Evolutionary conservation across 2,888 invertebrate genomes (phyloP), one percentile per base, ranked within the genome.

Genomic region (Caenorhabditis zanzibari): DNA sequence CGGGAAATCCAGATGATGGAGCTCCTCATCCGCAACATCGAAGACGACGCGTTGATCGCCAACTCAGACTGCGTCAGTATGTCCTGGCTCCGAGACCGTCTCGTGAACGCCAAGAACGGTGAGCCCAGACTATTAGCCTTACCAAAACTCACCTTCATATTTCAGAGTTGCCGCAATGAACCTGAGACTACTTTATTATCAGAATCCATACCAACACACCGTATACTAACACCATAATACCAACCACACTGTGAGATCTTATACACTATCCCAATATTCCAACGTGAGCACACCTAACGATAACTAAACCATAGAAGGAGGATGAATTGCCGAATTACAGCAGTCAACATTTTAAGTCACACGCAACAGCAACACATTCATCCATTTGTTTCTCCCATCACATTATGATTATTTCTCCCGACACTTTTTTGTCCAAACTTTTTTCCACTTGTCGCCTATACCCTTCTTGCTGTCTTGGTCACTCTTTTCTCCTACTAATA

Each of bases 1-100:
- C 49, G 61, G 9, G 75, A 81, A 76, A 14, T 72, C 26, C 64
- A 76, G 47, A 71, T 71, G 69, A 59, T 81, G 75, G 63, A 71
- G 26, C 56, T 52, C 54, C 63, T 81, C 22, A 41, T 81, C 59
- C 61, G 75, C 26, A 56, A 63, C 38, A 69, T 81, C 66, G 81
- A 81, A 72, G 75, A 81, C 38, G 81, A 75, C 7, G 81, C 79
- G 79, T 41, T 71, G 81, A 81, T 64, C 58, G 63, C 71, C 81
- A 81, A 76, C 35, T 44, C 68, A 81, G 81, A 81, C 75, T 81
- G 81, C 44, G 75, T 81, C 54, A 81, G 71, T 56, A 64, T 75
- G 64, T 63, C 64, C 41, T 75, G 75, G 81, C 81, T 81, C 49
- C 69, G 75, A 28, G 71, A 81, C 64, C 68, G 75, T 56, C 69